Conservation (phyloP, 2,797 vertebrate genomes). For the Distichodus sexfasciatus region DNA sequence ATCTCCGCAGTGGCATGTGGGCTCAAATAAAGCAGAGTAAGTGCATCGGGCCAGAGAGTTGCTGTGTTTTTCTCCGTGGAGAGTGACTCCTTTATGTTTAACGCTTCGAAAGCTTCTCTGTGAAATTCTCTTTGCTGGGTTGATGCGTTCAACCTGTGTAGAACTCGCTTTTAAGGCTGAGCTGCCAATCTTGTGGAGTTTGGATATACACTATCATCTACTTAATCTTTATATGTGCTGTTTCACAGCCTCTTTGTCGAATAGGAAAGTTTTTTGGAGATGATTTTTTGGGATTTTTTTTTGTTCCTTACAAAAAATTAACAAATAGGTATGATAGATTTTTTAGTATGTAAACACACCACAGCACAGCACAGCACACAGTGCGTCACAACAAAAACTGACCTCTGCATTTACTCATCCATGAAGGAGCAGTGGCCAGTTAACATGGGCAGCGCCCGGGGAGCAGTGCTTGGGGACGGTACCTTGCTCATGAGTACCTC, state of each 20-base stretch:
- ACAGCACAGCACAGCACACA: no score
- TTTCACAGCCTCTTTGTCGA: not conserved
- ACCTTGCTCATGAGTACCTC: no score
- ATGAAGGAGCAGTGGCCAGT: no score
- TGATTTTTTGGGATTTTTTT: no score
- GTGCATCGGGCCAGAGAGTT: conserved; percentile 15
- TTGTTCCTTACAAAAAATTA: no score
- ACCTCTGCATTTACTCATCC: no score
- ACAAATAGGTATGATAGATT: no score
- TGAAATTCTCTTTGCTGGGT: conserved; percentile 35
- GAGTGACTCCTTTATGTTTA: conserved; percentile 22
- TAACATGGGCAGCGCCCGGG: no score
- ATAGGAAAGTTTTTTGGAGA: no score
- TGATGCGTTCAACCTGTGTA: conserved; percentile 16
- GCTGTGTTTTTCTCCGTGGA: conserved; percentile 20
- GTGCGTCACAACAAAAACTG: no score
- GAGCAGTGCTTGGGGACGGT: no score
- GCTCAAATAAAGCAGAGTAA: conserved; percentile 33
- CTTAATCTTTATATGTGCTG: not conserved
- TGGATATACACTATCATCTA: not conserved
- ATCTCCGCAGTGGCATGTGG: conserved; percentile 2
- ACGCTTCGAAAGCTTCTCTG: conserved; percentile 41
- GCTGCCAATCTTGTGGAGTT: conserved; percentile 18
- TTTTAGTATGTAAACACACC: no score
- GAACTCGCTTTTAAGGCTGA: conserved; percentile 3